These are phyloP conservation scores for Melanotaenia maccullochi DNA, from an alignment of 2,797 vertebrate species.

Conservation along the genomic window DNA sequence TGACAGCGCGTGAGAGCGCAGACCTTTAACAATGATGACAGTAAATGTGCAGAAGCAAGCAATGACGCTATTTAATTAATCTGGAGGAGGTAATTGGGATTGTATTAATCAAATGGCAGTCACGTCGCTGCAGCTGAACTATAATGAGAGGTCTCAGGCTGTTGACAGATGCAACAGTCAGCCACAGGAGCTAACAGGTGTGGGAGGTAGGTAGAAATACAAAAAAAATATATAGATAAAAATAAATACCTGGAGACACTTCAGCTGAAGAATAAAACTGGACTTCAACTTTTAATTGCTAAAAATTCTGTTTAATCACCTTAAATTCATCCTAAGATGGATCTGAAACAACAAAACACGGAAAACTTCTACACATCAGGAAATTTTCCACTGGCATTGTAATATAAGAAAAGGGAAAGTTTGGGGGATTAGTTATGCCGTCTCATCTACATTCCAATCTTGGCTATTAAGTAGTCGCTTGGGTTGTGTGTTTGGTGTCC, in stretches of 20 bases:
- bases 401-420: conserved; percentile 14
- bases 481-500: conserved; percentile 64
- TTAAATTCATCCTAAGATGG: neutral
- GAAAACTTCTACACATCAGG: neutral
- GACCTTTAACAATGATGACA: conserved; percentile 32
- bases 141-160: conserved; percentile 42
- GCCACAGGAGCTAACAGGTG: conserved; percentile 1
- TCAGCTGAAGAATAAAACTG: too few species aligned
- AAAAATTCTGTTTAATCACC: neutral
- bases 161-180: conserved; percentile 11
- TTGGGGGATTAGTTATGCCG: conserved; percentile 1
- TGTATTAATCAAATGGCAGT: conserved; percentile 59
- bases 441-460: conserved; percentile 58
- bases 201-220: neutral
- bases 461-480: conserved; percentile 34
- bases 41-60: conserved; percentile 43
- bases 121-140: conserved; percentile 44
- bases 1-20: conserved; percentile 30
- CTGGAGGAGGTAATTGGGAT: conserved; percentile 46
- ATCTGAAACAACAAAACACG: neutral
- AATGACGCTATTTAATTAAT: conserved; percentile 45
- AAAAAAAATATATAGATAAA: neutral
- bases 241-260: too few species aligned
- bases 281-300: too few species aligned
- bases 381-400: neutral